phyloP scores from a whole-genome alignment of 2,888 invertebrate genomes.

The Spodoptera picta region DNA sequence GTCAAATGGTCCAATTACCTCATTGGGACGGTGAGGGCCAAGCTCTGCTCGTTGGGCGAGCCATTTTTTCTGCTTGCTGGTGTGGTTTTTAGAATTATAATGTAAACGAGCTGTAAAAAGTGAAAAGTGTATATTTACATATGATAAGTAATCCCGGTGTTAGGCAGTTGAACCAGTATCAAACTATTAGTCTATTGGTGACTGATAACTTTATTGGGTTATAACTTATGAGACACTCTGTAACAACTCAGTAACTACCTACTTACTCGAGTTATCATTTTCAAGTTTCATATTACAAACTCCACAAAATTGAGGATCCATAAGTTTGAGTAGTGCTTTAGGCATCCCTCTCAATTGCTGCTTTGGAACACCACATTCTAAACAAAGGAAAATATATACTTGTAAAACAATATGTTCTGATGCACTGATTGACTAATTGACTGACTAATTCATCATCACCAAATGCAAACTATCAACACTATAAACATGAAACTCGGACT shows the following conservation, averaged over 20 bases:
- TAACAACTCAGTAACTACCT: background rate
- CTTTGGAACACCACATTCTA: conserved; percentile 74
- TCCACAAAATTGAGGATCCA: conserved; percentile 73
- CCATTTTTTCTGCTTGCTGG: conserved; percentile 78
- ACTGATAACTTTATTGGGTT: background rate
- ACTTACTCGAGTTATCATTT: conserved; percentile 70
- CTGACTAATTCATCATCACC: no score
- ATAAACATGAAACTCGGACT: no score
- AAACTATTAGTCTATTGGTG: no score
- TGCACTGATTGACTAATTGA: no score
- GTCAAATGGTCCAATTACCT: conserved; percentile 80
- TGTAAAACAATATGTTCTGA: background rate
- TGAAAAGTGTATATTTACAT: background rate
- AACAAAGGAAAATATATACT: background rate
- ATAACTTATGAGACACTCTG: background rate
- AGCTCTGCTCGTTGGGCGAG: conserved; percentile 56
- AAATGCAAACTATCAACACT: no score
- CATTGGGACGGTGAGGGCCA: conserved; percentile 50
- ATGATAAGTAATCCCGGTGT: no score
- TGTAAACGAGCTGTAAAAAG: conserved; percentile 78
- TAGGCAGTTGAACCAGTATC: no score
- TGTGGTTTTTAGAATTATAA: conserved; percentile 79
- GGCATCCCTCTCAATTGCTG: conserved; percentile 70
- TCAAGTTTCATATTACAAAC: conserved; percentile 69
- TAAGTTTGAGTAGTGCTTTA: conserved; percentile 63